A percentile compares a stretch with the other conserved stretches of the same genome.
phyloP scores from a whole-genome alignment of 2,113 vertebrate genomes.

The Sphaerodactylus townsendi region DNA sequence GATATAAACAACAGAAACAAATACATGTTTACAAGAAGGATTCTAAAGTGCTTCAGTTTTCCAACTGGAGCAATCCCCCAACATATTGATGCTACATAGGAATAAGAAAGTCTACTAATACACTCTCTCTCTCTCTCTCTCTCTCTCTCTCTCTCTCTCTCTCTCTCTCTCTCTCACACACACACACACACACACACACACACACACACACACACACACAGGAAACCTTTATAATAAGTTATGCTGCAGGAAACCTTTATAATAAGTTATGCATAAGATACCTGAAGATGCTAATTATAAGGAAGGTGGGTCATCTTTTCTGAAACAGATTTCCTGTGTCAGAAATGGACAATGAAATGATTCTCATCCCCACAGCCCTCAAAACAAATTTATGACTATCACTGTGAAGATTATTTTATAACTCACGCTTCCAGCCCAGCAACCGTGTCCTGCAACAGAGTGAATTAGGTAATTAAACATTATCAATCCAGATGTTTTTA shows the following conservation, averaged over 20 bases:
- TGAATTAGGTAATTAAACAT: background rate
- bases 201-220: too few relatives aligned
- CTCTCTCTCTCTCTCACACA: too few relatives aligned
- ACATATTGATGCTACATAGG: fast-evolving
- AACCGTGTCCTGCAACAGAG: background rate
- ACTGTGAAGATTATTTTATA: background rate
- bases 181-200: too few relatives aligned
- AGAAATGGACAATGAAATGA: background rate
- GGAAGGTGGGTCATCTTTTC: background rate
- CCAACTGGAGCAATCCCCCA: fast-evolving
- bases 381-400: background rate
- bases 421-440: background rate
- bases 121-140: too few relatives aligned
- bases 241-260: background rate
- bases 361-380: background rate
- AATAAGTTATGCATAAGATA: background rate
- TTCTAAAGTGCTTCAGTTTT: background rate
- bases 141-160: too few relatives aligned
- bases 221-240: too few relatives aligned
- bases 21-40: background rate
- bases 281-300: conserved; percentile 6
- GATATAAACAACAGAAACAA: background rate
- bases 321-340: background rate
- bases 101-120: background rate
- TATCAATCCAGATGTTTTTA: background rate